Percentiles rank a stretch among this genome's conserved stretches.
Evolutionary conservation across 2,113 vertebrate species (phyloP).

Genomic region (Charadrius vociferus): DNA sequence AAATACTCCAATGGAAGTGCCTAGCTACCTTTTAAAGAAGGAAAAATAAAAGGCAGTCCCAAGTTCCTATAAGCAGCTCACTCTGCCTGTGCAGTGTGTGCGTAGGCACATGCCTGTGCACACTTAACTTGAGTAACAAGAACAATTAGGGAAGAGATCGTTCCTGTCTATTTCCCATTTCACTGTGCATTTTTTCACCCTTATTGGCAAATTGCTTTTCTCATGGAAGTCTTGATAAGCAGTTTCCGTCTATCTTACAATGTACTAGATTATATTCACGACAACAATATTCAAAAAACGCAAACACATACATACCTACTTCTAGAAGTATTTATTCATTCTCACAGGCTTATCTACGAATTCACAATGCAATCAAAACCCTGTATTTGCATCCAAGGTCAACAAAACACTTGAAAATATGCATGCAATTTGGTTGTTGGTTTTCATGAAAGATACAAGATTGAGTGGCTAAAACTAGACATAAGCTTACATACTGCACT

Average conservation of each 20-base stretch:
- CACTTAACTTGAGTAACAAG: neutral
- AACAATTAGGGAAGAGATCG: neutral
- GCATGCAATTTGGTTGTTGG: neutral
- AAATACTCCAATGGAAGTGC: neutral
- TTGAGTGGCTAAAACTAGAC: neutral
- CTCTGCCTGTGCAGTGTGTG: neutral
- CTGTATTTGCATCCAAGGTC: neutral
- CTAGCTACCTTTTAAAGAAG: neutral
- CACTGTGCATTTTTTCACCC: neutral
- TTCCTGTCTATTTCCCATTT: neutral
- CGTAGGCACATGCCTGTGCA: neutral
- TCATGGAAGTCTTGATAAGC: neutral
- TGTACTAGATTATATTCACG: neutral
- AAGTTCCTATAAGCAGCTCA: neutral
- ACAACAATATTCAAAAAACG: neutral
- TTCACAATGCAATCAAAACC: neutral
- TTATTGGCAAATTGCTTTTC: neutral
- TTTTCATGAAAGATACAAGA: neutral
- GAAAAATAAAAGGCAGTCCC: neutral
- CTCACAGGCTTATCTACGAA: neutral
- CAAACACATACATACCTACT: neutral
- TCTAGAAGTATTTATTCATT: neutral
- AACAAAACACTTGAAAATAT: conserved; percentile 10
- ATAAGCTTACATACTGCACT: neutral
- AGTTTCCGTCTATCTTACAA: neutral